Conservation (phyloP, 1,140 invertebrate species). For the Stegodyphus dumicola region DNA sequence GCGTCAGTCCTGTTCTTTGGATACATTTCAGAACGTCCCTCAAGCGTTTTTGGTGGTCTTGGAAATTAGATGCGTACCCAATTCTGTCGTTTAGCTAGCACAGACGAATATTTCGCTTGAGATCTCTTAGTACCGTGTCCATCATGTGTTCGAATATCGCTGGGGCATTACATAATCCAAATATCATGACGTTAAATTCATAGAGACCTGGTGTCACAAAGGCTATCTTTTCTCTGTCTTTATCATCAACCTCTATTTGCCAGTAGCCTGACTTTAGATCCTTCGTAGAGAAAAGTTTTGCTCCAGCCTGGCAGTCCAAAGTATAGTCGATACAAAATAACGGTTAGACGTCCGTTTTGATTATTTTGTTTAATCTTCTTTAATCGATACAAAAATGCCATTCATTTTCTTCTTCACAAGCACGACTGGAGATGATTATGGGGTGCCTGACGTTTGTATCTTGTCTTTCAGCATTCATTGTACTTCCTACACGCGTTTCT, state of each 20-base stretch:
- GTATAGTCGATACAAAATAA: background rate
- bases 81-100: conserved; percentile 51
- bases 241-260: conserved; percentile 65
- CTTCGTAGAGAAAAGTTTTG: conserved; percentile 68
- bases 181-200: conserved; percentile 60
- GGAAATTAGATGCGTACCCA: conserved; percentile 61
- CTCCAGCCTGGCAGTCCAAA: conserved; percentile 11
- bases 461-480: background rate
- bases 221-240: too few species aligned
- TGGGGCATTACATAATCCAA: conserved; percentile 32
- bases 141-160: conserved; percentile 62
- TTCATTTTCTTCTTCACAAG: background rate
- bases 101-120: too few species aligned
- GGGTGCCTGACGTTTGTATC: background rate
- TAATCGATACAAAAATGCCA: background rate
- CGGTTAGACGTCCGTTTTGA: background rate
- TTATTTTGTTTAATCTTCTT: background rate
- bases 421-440: background rate
- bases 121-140: too few species aligned
- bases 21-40: too few species aligned
- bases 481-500: background rate
- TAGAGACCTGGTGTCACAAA: conserved; percentile 62
- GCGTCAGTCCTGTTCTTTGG: too few species aligned
- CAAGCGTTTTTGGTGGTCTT: conserved; percentile 41
- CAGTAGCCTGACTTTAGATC: conserved; percentile 71